Conservation (phyloP, 2,888 invertebrate species). For the Cantharis flavilabris region DNA sequence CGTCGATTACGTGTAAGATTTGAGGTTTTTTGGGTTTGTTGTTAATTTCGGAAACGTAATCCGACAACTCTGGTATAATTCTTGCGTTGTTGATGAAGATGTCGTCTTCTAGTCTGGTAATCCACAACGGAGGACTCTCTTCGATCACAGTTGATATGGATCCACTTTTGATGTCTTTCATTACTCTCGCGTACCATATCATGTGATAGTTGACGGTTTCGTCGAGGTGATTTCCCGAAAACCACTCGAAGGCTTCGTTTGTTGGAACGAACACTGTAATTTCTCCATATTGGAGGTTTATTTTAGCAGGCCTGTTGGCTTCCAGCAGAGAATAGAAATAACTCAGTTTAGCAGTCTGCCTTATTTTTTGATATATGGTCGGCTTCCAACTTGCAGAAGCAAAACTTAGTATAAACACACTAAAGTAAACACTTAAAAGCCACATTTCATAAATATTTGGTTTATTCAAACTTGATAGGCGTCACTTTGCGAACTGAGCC, state of each 20-base stretch:
- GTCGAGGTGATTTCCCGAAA: slow-evolving; percentile 57
- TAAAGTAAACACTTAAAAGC: neutral
- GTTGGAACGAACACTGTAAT: slow-evolving; percentile 86
- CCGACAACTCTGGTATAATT: slow-evolving; percentile 63
- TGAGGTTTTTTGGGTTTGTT: slow-evolving; percentile 39
- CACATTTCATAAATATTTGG: neutral
- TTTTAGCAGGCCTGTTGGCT: slow-evolving; percentile 70
- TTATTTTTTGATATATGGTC: slow-evolving; percentile 44
- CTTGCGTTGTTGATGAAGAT: slow-evolving; percentile 85
- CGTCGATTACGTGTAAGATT: slow-evolving; percentile 82
- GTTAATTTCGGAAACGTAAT: slow-evolving; percentile 40
- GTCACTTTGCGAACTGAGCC: slow-evolving; percentile 5
- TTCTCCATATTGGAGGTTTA: slow-evolving; percentile 70
- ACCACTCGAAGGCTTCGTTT: slow-evolving; percentile 73
- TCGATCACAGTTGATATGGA: slow-evolving; percentile 65
- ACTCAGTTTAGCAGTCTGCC: slow-evolving; percentile 50
- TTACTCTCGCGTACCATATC: slow-evolving; percentile 62
- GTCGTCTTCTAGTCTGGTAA: slow-evolving; percentile 68
- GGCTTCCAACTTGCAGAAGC: slow-evolving; percentile 19
- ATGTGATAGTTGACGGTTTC: slow-evolving; percentile 58
- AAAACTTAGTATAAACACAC: neutral
- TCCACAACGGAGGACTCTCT: slow-evolving; percentile 85
- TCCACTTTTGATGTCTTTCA: slow-evolving; percentile 59
- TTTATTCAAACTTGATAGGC: slow-evolving; percentile 6
- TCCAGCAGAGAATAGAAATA: slow-evolving; percentile 78